phyloP scores from a whole-genome alignment of 2,113 vertebrate species.

The Plecturocebus donacophilus region DNA sequence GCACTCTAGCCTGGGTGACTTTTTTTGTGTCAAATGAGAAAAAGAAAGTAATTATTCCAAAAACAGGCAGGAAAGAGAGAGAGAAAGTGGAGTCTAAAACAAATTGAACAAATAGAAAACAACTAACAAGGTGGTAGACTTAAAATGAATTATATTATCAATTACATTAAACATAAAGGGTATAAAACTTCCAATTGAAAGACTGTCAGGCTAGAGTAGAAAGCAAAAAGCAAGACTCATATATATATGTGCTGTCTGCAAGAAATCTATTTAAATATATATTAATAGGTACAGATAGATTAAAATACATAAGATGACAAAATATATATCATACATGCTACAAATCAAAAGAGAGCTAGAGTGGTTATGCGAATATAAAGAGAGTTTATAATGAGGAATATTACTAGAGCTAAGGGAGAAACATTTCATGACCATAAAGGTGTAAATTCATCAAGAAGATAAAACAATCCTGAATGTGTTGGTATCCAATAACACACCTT shows the following conservation, averaged over 20 bases:
- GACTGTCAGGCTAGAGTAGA: neutral
- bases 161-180: neutral
- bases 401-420: neutral
- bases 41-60: neutral
- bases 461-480: neutral
- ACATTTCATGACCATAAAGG: neutral
- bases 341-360: neutral
- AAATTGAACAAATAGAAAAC: neutral
- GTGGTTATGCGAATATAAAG: neutral
- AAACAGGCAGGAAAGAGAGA: neutral
- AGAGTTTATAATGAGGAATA: neutral
- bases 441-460: neutral
- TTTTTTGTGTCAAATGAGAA: neutral
- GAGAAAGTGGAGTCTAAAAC: neutral
- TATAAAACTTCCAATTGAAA: neutral
- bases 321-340: neutral
- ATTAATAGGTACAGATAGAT: neutral
- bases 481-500: neutral
- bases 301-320: conserved; percentile 11
- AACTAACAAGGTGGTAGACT: neutral
- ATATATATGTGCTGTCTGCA: neutral
- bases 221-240: neutral
- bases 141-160: neutral
- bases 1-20: neutral
- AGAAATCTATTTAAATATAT: neutral